phyloP scores from a whole-genome alignment of 2,113 vertebrate genomes.

The Electrona antarctica region DNA sequence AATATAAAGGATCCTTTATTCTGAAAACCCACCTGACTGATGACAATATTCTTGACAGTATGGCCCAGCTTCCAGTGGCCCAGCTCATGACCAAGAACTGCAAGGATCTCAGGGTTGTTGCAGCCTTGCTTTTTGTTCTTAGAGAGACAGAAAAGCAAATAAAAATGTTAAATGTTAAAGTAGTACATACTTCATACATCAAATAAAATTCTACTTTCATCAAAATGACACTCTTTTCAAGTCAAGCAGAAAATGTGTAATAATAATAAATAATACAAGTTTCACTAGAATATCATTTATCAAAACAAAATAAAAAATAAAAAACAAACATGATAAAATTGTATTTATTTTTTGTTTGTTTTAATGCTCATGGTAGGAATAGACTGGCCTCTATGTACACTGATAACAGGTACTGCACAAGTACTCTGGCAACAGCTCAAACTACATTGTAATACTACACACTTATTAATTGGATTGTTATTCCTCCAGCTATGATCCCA shows the following conservation, averaged over 20 bases:
- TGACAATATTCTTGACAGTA: constrained; percentile 95
- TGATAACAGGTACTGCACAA: too few species aligned
- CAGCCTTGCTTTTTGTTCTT: constrained; percentile 98
- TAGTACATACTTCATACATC: too few species aligned
- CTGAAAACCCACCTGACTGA: constrained; percentile 87
- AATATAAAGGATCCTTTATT: not conserved
- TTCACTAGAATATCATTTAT: not conserved
- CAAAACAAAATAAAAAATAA: not conserved
- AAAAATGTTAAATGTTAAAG: not conserved
- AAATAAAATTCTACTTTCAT: too few species aligned
- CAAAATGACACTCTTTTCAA: too few species aligned
- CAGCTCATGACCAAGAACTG: constrained; percentile 95
- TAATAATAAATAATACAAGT: not conserved
- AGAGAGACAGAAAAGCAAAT: constrained; percentile 6
- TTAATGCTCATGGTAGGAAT: not conserved
- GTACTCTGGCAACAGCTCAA: too few species aligned
- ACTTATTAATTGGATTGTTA: too few species aligned
- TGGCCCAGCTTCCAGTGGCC: constrained; percentile 99
- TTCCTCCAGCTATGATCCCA: too few species aligned
- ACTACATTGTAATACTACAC: too few species aligned
- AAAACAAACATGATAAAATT: not conserved
- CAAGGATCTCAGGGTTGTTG: constrained; percentile 95
- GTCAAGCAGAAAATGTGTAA: not conserved
- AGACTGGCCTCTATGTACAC: too few species aligned
- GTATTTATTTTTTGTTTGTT: not conserved